A percentile compares a stretch with the other conserved stretches of the same genome.
phyloP scores from a whole-genome alignment of 2,797 vertebrate genomes.

The Danionella dracula region DNA sequence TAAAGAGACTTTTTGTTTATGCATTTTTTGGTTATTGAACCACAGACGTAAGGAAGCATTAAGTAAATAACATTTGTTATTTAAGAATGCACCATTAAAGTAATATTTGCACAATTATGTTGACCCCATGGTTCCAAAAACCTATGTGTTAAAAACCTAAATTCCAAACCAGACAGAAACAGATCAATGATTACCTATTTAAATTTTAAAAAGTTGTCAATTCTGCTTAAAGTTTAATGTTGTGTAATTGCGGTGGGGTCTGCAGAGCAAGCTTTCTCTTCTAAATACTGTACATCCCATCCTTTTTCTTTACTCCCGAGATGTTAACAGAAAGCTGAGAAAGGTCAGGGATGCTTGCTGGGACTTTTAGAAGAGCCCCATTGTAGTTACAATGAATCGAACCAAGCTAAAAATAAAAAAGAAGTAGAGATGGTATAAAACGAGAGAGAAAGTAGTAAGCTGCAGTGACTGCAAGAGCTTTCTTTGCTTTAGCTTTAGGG shows the following conservation, averaged over 20 bases:
- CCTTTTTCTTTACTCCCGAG: slow-evolving; percentile 3
- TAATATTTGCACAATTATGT: no score
- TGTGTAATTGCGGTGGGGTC: slow-evolving; percentile 37
- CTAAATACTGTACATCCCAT: slow-evolving; percentile 13
- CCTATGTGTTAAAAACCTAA: no score
- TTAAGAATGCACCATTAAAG: no score
- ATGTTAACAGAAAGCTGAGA: slow-evolving; percentile 27
- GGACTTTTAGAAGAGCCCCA: slow-evolving; percentile 19
- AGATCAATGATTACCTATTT: slow-evolving; percentile 35
- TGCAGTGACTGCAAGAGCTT: slow-evolving; percentile 11
- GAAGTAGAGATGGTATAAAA: neutral
- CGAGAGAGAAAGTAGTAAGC: slow-evolving; percentile 16
- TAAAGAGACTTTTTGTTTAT: no score
- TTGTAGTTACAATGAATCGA: slow-evolving; percentile 32
- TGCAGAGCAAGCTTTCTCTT: slow-evolving; percentile 23
- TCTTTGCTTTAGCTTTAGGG: slow-evolving; percentile 3
- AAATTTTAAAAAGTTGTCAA: slow-evolving; percentile 41
- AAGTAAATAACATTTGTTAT: no score
- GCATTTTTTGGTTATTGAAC: no score
- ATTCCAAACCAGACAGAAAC: neutral
- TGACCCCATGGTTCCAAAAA: no score
- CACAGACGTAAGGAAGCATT: no score
- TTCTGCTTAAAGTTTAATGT: slow-evolving; percentile 42
- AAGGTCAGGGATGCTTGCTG: slow-evolving; percentile 44
- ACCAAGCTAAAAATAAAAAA: slow-evolving; percentile 18